Conservation (phyloP, 2,113 vertebrate genomes). For the Aspidoscelis tigris region DNA sequence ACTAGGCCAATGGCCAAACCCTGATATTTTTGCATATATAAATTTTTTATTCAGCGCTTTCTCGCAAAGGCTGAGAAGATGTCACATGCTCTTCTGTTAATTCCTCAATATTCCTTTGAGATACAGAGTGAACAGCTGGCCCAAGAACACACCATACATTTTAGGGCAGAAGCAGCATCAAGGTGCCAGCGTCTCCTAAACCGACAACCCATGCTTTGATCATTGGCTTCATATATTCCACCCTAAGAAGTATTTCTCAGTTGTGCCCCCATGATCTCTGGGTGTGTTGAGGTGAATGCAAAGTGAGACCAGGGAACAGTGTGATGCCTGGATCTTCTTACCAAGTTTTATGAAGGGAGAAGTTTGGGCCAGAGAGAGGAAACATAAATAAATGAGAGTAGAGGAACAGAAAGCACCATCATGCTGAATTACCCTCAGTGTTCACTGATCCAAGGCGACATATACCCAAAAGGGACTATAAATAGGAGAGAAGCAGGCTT, state of each 20-base stretch:
- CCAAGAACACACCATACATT: background rate
- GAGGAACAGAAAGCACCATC: slow-evolving; percentile 8
- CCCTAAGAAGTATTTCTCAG: background rate
- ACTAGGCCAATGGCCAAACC: background rate
- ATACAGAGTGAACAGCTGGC: background rate
- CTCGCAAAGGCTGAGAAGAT: background rate
- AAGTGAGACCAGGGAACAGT: background rate
- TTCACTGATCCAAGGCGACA: slow-evolving; percentile 18
- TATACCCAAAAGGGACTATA: slow-evolving; percentile 14
- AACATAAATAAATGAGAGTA: background rate
- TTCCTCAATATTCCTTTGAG: background rate
- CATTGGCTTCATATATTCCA: background rate
- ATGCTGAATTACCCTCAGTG: slow-evolving; percentile 7
- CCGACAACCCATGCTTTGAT: background rate
- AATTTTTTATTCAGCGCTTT: background rate
- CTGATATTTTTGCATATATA: background rate
- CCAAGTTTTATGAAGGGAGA: slow-evolving; percentile 1
- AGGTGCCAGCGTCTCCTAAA: background rate
- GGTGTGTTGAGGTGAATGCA: background rate
- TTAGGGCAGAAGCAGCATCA: background rate
- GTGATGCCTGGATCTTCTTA: background rate
- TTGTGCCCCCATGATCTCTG: background rate
- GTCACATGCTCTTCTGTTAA: background rate
- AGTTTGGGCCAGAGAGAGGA: background rate
- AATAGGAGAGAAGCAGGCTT: background rate